A percentile compares a stretch with the other conserved stretches of the same genome.
Evolutionary conservation across 2,888 invertebrate genomes (phyloP).

Genomic region (Drosophila conformis): DNA sequence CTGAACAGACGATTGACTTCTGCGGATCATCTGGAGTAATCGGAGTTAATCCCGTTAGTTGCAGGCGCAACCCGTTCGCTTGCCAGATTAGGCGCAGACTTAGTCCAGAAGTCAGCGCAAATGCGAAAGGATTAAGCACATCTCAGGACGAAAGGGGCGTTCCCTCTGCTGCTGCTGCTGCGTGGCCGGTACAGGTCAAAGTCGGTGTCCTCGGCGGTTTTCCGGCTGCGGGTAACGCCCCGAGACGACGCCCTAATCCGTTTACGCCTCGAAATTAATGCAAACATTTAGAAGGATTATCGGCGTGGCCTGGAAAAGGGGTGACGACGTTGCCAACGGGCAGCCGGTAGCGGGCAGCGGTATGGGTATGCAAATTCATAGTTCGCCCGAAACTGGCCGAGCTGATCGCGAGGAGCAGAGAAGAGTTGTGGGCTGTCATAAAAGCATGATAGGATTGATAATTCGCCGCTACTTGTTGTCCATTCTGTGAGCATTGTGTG

Average conservation of each 20-base stretch:
- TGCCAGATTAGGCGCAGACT: slow-evolving; percentile 59
- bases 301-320: slow-evolving; percentile 56
- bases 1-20: slow-evolving; percentile 62
- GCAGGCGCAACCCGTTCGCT: slow-evolving; percentile 53
- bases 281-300: slow-evolving; percentile 82
- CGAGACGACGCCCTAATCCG: slow-evolving; percentile 71
- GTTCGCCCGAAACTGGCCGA: slow-evolving; percentile 22
- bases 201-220: slow-evolving; percentile 59
- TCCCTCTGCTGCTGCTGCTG: slow-evolving; percentile 17
- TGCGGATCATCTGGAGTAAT: slow-evolving; percentile 79
- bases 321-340: slow-evolving; percentile 16
- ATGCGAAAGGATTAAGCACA: slow-evolving; percentile 72
- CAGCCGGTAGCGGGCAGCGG: neutral
- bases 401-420: neutral
- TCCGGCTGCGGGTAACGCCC: slow-evolving; percentile 73
- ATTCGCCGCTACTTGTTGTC: slow-evolving; percentile 79
- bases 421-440: slow-evolving; percentile 55
- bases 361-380: slow-evolving; percentile 35
- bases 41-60: slow-evolving; percentile 77
- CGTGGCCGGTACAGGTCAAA: slow-evolving; percentile 38
- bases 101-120: slow-evolving; percentile 71
- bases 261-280: slow-evolving; percentile 74
- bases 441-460: slow-evolving; percentile 81
- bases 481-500: slow-evolving; percentile 67
- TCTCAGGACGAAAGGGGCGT: slow-evolving; percentile 14